Conservation (phyloP, 2,113 vertebrate species). For the Centropus bengalensis region DNA sequence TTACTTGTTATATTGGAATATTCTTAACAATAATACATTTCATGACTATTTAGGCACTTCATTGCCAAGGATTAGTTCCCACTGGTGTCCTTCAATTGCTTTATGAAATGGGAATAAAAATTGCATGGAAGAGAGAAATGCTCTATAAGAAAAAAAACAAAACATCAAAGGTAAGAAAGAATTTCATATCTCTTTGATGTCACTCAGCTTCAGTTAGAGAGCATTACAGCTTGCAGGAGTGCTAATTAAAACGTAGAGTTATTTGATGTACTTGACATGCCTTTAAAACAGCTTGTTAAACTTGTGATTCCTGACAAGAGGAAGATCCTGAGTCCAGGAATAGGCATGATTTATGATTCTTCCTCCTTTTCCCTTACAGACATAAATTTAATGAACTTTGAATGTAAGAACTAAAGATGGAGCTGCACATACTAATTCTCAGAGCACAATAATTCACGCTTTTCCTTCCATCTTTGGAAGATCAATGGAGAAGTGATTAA, state of each 20-base stretch:
- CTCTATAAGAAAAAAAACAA: neutral
- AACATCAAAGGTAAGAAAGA: constrained; percentile 19
- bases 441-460: neutral
- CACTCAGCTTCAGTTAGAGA: neutral
- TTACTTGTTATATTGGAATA: neutral
- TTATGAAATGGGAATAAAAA: neutral
- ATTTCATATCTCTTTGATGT: constrained; percentile 22
- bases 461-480: neutral
- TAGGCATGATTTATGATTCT: neutral
- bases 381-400: neutral
- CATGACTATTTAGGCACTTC: neutral
- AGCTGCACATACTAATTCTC: neutral
- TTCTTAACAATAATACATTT: neutral
- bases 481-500: neutral
- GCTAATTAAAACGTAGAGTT: constrained; percentile 37
- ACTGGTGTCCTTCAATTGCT: neutral
- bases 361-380: neutral
- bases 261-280: neutral
- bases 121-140: neutral
- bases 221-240: neutral
- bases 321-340: neutral
- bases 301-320: neutral
- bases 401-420: neutral
- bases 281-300: constrained; percentile 13
- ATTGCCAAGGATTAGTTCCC: neutral